Percentiles rank a stretch among this genome's conserved stretches.
Conservation (phyloP, 2,888 invertebrate species). For the Cephus nigrinus region DNA sequence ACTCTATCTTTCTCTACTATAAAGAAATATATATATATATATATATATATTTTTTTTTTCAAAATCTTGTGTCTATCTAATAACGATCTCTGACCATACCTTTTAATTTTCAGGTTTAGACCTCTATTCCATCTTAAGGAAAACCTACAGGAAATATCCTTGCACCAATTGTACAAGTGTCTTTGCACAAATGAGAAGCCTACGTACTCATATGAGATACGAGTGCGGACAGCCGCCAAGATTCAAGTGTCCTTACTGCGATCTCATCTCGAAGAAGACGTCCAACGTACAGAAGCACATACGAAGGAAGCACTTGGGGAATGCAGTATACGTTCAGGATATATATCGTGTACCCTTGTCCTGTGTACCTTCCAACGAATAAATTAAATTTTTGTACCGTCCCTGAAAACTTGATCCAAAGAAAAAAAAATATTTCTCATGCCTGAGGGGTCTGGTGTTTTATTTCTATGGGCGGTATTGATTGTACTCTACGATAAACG, state of each 20-base stretch:
- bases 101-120: constrained; percentile 33
- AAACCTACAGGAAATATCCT: constrained; percentile 29
- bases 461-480: neutral
- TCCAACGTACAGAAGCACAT: constrained; percentile 53
- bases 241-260: constrained; percentile 61
- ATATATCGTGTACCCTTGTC: constrained; percentile 22
- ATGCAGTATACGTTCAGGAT: constrained; percentile 42
- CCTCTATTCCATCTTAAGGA: constrained; percentile 12
- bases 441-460: neutral
- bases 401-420: neutral
- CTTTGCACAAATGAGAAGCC: constrained; percentile 44
- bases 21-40: neutral
- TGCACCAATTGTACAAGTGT: constrained; percentile 53
- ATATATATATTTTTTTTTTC: neutral
- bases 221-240: constrained; percentile 60
- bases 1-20: neutral
- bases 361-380: neutral
- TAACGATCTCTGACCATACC: constrained; percentile 18
- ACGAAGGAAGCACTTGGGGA: constrained; percentile 42
- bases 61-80: neutral
- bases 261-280: constrained; percentile 50
- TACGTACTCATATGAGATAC: constrained; percentile 51
- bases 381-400: neutral
- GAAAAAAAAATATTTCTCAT: neutral
- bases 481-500: neutral